Percentiles rank a stretch among this genome's conserved stretches.
Conservation (phyloP, 2,888 invertebrate genomes). For the Helleia helle region DNA sequence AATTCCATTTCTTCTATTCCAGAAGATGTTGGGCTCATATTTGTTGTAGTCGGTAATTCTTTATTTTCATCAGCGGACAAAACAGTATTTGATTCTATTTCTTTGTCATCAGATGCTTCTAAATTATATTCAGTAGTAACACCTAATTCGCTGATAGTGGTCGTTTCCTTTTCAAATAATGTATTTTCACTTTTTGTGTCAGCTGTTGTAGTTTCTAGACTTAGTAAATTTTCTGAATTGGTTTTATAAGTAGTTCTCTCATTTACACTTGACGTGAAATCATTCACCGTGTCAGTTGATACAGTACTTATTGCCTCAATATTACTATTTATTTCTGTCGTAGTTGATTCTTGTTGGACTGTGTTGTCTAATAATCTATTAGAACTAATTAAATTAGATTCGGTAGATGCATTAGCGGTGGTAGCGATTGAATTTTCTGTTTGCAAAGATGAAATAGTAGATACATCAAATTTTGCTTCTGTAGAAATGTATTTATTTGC, state of each 20-base stretch:
- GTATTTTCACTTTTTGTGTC: not conserved
- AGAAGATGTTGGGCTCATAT: constrained; percentile 8
- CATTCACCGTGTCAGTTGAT: not conserved
- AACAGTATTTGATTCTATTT: not conserved
- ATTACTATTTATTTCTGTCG: not conserved
- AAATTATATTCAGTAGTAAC: constrained; percentile 19
- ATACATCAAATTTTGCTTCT: not conserved
- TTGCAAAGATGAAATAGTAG: not conserved
- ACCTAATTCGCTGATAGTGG: constrained; percentile 10
- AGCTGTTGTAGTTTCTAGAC: not conserved
- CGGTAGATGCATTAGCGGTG: not conserved
- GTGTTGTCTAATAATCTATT: not conserved
- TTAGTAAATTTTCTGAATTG: not conserved
- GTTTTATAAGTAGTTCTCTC: not conserved
- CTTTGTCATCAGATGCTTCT: constrained; percentile 19
- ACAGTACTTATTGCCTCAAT: not conserved
- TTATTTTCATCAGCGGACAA: not conserved
- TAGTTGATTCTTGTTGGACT: not conserved
- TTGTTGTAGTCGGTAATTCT: not conserved
- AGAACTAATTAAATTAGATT: not conserved
- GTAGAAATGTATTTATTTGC: not conserved
- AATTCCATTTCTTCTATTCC: constrained; percentile 25
- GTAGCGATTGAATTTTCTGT: not conserved
- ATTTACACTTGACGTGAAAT: not conserved
- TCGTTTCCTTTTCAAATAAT: not conserved